Base-by-base conservation (phyloP, 1,140 invertebrate genomes). In the Sycophaga agraensis region DNA sequence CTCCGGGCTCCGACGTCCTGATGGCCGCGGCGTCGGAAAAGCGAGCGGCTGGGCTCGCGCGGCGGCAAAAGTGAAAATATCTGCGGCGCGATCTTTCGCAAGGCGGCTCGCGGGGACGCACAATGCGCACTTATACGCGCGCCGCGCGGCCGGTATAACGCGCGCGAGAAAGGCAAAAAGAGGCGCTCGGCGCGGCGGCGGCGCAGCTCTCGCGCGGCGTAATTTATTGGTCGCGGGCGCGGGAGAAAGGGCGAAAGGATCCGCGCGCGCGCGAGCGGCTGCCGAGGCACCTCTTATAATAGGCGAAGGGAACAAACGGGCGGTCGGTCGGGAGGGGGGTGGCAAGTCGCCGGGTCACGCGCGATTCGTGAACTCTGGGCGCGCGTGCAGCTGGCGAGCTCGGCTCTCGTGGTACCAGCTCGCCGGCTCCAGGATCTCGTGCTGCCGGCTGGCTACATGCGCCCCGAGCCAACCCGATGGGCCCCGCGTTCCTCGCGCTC, bases 181-280 rank as follows among this genome's bases (percentile, higher is more conserved):
- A 46, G 28, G 43, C 31, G 46, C 37, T 53, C 50, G 19, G 35
- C n/a, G 16, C 28, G 11, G 28, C 28, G 11, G 11, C 28, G 16
- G 5, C 16, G n/a, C 16, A 2, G n/a, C 5, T 43, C 19, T 3
- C 17, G 40, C 40, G 49, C 42, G 17, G 48, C 6, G 16, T 59
- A 59, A 59, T 59, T 59, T 59, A 59, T 59, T 45, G 58, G 58
- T 59, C 49, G 48, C 58, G 48, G 16, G 19, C 8, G 26, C 35
- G 43, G 48, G 57, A 48, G 37, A 50, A 49, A 40, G 39, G 58
- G 48, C 58, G 58, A 59, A 51, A 51, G 39, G 58, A 59, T 51
- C 21, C 35, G n/a, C n/a, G n/a, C n/a, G n/a, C n/a, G n/a, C n/a
- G n/a, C n/a, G n/a, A n/a, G 28, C 28, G 28, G 28, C 28, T 31